phyloP scores from a whole-genome alignment of 1,140 invertebrate species.

The Euura lappo region DNA sequence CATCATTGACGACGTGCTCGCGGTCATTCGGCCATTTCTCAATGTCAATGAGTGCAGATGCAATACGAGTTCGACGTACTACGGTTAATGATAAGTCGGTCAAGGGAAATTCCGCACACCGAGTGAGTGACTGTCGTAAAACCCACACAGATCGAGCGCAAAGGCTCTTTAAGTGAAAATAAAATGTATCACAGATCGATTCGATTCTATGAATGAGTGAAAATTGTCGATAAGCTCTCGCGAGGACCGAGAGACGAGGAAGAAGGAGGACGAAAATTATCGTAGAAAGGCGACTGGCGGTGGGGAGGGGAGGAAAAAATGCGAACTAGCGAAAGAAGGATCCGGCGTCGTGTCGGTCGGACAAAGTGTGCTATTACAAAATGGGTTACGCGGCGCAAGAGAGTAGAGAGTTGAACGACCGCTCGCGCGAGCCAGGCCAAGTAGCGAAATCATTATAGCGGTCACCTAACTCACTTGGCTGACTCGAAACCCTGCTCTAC shows the following conservation, averaged over 20 bases:
- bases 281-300: conserved; percentile 9
- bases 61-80: too few species aligned
- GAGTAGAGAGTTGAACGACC: conserved; percentile 54
- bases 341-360: conserved; percentile 44
- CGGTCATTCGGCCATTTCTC: too few species aligned
- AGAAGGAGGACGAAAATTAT: neutral
- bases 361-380: conserved; percentile 61
- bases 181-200: too few species aligned
- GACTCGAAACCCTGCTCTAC: conserved; percentile 27
- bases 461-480: conserved; percentile 37
- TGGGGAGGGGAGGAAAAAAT: neutral
- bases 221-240: neutral
- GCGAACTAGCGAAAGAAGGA: conserved; percentile 26
- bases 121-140: neutral
- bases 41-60: too few species aligned
- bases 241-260: neutral
- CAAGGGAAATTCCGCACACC: conserved; percentile 2
- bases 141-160: too few species aligned
- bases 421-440: conserved; percentile 31
- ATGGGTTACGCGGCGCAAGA: conserved; percentile 59
- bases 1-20: too few species aligned
- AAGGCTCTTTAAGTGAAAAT: too few species aligned
- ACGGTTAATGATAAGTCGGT: neutral
- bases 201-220: too few species aligned
- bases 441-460: conserved; percentile 56